Percentiles rank a stretch among this genome's conserved stretches.
Conservation (phyloP, 2,797 vertebrate genomes). For the Rhinichthys osculus region DNA sequence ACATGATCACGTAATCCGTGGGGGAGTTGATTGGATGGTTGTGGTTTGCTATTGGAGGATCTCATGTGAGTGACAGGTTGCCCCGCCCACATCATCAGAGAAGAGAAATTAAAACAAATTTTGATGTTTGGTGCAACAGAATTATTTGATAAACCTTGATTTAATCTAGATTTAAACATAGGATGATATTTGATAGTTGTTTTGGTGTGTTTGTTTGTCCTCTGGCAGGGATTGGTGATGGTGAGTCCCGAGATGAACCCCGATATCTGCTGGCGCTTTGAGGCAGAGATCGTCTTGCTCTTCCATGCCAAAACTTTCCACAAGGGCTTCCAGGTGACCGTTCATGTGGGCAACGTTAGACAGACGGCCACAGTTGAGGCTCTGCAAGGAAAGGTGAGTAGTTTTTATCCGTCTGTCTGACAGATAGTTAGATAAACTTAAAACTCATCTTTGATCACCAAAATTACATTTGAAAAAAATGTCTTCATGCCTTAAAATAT, state of each 20-base stretch:
- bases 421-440: not conserved
- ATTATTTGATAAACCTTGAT: not conserved
- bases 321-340: slow-evolving; percentile 97
- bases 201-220: not conserved
- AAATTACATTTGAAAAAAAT: too few species aligned
- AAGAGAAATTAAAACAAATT: not conserved
- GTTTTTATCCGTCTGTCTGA: not conserved
- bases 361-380: slow-evolving; percentile 95
- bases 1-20: too few species aligned
- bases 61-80: not conserved
- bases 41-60: not conserved
- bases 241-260: slow-evolving; percentile 98
- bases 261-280: slow-evolving; percentile 95
- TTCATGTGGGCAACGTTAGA: slow-evolving; percentile 94
- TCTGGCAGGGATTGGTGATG: slow-evolving; percentile 95
- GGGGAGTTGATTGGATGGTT: not conserved
- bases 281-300: slow-evolving; percentile 94
- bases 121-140: not conserved
- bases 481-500: too few species aligned
- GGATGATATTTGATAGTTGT: too few species aligned
- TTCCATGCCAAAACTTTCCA: slow-evolving; percentile 97
- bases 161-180: not conserved
- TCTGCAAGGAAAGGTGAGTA: slow-evolving; percentile 92
- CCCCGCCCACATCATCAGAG: not conserved
- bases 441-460: too few species aligned